Evolutionary conservation across 2,113 vertebrate genomes (phyloP).

Genomic region (Fregata magnificens): DNA sequence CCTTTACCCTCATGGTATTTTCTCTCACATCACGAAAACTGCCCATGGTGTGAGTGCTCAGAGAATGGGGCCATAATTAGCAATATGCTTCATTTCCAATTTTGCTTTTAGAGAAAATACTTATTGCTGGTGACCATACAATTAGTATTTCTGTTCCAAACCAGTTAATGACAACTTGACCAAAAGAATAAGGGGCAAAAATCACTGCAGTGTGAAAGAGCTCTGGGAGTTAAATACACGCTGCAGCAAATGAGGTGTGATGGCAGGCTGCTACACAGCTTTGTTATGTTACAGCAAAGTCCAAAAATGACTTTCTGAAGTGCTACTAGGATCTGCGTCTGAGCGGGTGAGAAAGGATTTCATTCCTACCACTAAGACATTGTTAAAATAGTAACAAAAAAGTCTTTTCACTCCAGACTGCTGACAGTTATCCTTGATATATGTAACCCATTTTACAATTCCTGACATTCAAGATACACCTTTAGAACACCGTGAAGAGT

Average conservation of each 20-base stretch:
- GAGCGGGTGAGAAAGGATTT: background rate
- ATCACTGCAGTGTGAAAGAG: background rate
- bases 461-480: background rate
- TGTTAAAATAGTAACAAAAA: background rate
- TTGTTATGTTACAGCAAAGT: background rate
- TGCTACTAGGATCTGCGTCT: background rate
- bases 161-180: background rate
- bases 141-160: background rate
- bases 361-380: background rate
- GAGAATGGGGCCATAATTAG: background rate
- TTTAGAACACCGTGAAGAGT: background rate
- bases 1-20: background rate
- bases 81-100: background rate
- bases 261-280: background rate
- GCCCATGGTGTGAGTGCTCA: background rate
- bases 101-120: background rate
- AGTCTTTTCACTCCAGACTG: background rate
- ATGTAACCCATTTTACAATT: background rate
- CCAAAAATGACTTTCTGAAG: background rate
- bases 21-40: background rate
- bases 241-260: background rate
- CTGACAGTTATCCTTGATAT: background rate
- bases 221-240: background rate
- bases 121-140: background rate
- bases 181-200: background rate